Base-by-base conservation (phyloP, 2,113 vertebrate genomes). In the Podilymbus podiceps region DNA sequence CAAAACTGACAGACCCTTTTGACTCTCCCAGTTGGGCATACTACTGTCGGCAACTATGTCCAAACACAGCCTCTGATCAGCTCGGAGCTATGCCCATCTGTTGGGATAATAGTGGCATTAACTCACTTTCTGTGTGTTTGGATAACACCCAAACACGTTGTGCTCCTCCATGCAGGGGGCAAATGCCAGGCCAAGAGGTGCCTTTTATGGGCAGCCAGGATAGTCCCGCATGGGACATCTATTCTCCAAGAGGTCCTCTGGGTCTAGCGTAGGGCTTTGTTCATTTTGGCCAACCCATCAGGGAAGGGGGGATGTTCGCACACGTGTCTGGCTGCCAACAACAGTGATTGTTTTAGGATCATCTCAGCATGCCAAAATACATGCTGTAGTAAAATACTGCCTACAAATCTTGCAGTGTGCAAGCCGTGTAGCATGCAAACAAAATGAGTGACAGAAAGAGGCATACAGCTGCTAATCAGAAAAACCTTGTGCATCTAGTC, bases 401-500 rank as follows among this genome's bases (percentile, higher is more conserved):
- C 52, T 56, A 46, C 21, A 86, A 52, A 8, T 68, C 44, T 46
- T 73, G 16, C 30, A 56, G 35, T 30, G 12, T 77, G 46, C 0
- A 0, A 67, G 31, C 22, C 0, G 0, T 40, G 15, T 13, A 77
- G 11, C 11, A 25, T 71, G 50, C 0, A 1, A 84, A 60, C n/a
- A 82, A 78, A 81, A 40, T 40, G 16, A 86, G 35, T 72, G 25
- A 85, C 47, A 68, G 64, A 81, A 74, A 73, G 19, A 46, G 22
- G 5, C 13, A 11, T 38, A 14, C 0, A 0, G 17, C 21, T 83
- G 42, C 47, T 63, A 84, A 63, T 16, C 12, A 71, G 9, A 17
- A 62, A 89, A 81, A 23, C 44, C 35, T 53, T 62, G 20, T 11
- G 30, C 46, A 21, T 12, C 30, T 47, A 47, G 38, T 59, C n/a